Evolutionary conservation across 1,140 invertebrate genomes (phyloP), one percentile per base, ranked within the genome.

Genomic region (Psilanteris sp.): DNA sequence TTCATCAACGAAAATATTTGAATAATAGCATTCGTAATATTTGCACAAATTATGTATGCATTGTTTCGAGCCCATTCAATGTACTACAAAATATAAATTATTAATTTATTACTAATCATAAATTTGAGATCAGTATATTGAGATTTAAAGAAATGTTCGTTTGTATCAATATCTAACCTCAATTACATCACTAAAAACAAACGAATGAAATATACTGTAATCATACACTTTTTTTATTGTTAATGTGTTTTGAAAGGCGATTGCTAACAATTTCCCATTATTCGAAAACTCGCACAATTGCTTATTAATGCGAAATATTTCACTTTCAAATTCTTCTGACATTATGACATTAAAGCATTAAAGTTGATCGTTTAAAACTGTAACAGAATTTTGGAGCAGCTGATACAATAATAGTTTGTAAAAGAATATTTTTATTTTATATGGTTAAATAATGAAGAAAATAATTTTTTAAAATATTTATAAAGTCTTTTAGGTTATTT

Each of bases 21-120:
- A 48, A 87, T 37, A 54, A 83, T 24, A 41, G 64, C 78, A 62
- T 83, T 83, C 43, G 82, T 87, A 36, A 79, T 57, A 48, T 81
- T 87, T 6, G 79, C 82, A 29, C 87, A 88, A 32, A 88, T 43
- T 64, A 88, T 79, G 14, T 79, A 87, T 50, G 83, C 67, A 52
- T 80, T 82, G 41, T 86, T 79, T 22, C 67, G 77, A 9, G 85
- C 82, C 87, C 87, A 89, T 32, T 86, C 79, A n/a, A 88, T 74
- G 16, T 72, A 78, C 87, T 88, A 44, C 18, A 55, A 66, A 59
- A 22, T 43, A 55, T 27, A 59, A 29, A 14, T 20, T 18, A 7
- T 29, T 34, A 46, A 10, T 10, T 29, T 29, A 2, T 5, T 3
- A 29, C 7, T 26, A n/a, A n/a, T n/a, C n/a, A n/a, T n/a, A n/a